Base-by-base conservation (phyloP, 2,113 vertebrate species). In the Mandrillus leucophaeus region DNA sequence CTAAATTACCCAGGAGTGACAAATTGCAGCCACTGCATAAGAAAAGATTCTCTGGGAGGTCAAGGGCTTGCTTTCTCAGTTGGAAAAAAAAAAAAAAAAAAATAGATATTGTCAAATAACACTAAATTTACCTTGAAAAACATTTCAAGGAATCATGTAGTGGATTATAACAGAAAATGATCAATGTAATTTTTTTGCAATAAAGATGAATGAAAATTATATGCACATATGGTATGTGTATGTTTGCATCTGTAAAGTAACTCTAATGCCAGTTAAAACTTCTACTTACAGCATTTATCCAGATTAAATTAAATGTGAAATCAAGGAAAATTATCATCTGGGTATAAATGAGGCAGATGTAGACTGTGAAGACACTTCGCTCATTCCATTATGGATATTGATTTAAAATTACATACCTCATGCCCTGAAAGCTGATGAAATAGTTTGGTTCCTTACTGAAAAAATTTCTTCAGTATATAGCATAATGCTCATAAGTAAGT, bases 171-270 rank as follows among this genome's bases (percentile, higher is more conserved):
- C n/a, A 38, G 83, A 66, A 93, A 87, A 75, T 50, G 8, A 83
- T 79, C 25, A 87, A 23, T 61, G 4, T 73, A 12, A 27, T 70
- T 66, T 95, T 90, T 66, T 88, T 40, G 1, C 3, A 78, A 52
- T n/a, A 86, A 95, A 80, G 59, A 81, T 96, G 14, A 88, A 89
- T 82, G 68, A 81, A 97, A 97, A 90, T 43, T 93, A 4, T 38
- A 32, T 68, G 5, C 6, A 22, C 17, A 35, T 52, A 32, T 70
- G 40, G 25, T 81, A 52, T 55, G 16, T 48, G 7, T 38, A 35
- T 94, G 50, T 52, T 61, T 78, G 32, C 57, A 20, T 50, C 13
- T 70, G 13, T 23, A 16, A 55, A 75, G 20, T 43, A 93, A 78
- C 4, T 68, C 1, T 75, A 83, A 72, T 7, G 1, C 8, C n/a